Base-by-base conservation (phyloP, 1,140 invertebrate species). In the Formica exsecta region DNA sequence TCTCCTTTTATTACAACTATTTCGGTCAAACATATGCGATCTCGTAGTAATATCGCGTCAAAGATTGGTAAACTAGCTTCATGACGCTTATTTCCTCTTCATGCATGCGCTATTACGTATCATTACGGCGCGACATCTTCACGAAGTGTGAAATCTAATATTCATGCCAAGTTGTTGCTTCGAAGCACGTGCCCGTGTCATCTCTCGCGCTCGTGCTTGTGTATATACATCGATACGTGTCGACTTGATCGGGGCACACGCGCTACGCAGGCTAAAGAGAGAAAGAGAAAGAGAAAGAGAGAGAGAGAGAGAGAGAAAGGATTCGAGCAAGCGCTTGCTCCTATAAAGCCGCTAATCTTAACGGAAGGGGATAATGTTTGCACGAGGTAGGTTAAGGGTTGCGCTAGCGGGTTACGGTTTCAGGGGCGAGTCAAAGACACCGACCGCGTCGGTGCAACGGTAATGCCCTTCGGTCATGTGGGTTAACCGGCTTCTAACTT, bases 401-500 rank as follows among this genome's bases (percentile, higher is more conserved):
- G 54, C 25, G 54, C 54, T 38, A 41, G 57, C 54, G 25, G 54
- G 54, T 73, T 73, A 83, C 38, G 57, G 68, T 61, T 83, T 61
- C 54, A 19, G 68, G 61, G 61, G 32, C 38, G 44, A 77, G 73
- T 77, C 81, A 85, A 77, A 85, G 81, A 85, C 74, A 85, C 59
- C 81, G 22, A 75, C 71, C 48, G 74, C 32, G 48, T 44, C 41
- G 32, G 29, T 76, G 71, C 36, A 81, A 73, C 66, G 54, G 81
- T 25, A 86, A 68, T 86, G 84, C 61, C 64, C 75, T 64, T 51
- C 41, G 64, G 84, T 86, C 75, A 83, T 64, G 38, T 80, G 61
- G 84, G 84, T 86, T 86, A 86, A 86, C 75, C 84, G 84, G 74
- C 54, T 86, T 25, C 84, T 86, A 86, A 86, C 84, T 86, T 86